These are phyloP conservation scores for Liopterus haemorrhoidalis DNA, from an alignment of 2,888 invertebrate species.

Conservation along the genomic window DNA sequence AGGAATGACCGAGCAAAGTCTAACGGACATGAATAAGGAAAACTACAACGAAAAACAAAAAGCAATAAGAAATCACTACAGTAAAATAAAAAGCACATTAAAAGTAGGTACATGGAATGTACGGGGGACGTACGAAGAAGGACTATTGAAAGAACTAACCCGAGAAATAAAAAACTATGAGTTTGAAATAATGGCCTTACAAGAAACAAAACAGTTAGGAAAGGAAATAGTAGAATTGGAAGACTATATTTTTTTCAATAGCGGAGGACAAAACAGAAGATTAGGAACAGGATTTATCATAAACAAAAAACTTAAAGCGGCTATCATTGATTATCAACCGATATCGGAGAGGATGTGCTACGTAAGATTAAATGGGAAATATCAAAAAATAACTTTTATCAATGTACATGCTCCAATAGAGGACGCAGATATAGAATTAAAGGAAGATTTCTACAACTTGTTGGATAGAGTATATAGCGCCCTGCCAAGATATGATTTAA, in stretches of 20 bases:
- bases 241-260: slow-evolving; percentile 5
- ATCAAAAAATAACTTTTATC: too few relatives aligned
- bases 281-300: slow-evolving; percentile 6
- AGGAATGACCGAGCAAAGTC: too few relatives aligned
- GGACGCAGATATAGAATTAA: too few relatives aligned
- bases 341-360: too few relatives aligned
- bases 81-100: not conserved
- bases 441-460: too few relatives aligned
- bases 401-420: too few relatives aligned
- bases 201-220: slow-evolving; percentile 11
- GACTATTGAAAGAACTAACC: slow-evolving; percentile 2
- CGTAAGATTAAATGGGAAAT: too few relatives aligned
- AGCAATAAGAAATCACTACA: too few relatives aligned
- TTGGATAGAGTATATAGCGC: too few relatives aligned
- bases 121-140: not conserved
- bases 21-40: too few relatives aligned
- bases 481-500: too few relatives aligned
- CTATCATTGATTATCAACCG: slow-evolving; percentile 19
- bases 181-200: not conserved
- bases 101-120: not conserved
- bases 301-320: slow-evolving; percentile 7
- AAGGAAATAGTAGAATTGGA: slow-evolving; percentile 5
- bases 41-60: too few relatives aligned
- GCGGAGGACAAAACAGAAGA: slow-evolving; percentile 7
- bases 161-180: slow-evolving; percentile 1